A percentile compares a stretch with the other conserved stretches of the same genome.
These are phyloP conservation scores for Bos javanicus DNA, from an alignment of 2,113 vertebrate species.

Conservation along the genomic window DNA sequence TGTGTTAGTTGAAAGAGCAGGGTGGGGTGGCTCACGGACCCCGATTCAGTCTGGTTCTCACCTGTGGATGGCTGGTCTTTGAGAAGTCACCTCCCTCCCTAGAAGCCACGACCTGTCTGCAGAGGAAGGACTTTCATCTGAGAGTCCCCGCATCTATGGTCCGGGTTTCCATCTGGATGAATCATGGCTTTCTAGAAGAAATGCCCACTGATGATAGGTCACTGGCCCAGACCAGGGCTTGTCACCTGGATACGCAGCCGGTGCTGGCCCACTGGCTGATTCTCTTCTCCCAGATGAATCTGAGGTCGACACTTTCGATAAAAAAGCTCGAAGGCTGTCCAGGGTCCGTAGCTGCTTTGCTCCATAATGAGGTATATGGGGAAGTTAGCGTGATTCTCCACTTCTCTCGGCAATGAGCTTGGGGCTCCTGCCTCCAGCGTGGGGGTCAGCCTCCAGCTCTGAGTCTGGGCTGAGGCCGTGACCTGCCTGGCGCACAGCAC, in stretches of 20 bases:
- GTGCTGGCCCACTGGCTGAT: accelerated
- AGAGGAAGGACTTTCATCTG: neutral
- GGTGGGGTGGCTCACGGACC: accelerated
- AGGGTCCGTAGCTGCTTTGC: accelerated
- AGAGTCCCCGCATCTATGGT: accelerated
- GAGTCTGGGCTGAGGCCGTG: neutral
- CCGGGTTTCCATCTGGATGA: neutral
- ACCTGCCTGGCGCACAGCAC: accelerated
- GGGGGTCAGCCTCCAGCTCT: neutral
- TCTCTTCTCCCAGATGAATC: neutral
- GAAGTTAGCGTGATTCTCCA: accelerated
- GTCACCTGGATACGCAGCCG: accelerated
- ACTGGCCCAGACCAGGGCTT: accelerated
- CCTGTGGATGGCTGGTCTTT: accelerated
- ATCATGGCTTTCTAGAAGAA: neutral
- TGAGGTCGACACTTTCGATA: accelerated
- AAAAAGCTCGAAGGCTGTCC: accelerated
- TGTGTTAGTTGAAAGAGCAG: neutral
- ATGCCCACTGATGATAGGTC: accelerated
- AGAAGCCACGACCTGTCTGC: neutral
- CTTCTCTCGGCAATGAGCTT: accelerated
- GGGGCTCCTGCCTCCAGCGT: neutral
- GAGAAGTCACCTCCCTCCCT: neutral
- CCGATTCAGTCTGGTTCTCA: accelerated
- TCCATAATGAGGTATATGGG: accelerated